These are phyloP conservation scores for Paelopatides confundens DNA, from an alignment of 53 echinoderm and acorn worm genomes.

Conservation along the genomic window DNA sequence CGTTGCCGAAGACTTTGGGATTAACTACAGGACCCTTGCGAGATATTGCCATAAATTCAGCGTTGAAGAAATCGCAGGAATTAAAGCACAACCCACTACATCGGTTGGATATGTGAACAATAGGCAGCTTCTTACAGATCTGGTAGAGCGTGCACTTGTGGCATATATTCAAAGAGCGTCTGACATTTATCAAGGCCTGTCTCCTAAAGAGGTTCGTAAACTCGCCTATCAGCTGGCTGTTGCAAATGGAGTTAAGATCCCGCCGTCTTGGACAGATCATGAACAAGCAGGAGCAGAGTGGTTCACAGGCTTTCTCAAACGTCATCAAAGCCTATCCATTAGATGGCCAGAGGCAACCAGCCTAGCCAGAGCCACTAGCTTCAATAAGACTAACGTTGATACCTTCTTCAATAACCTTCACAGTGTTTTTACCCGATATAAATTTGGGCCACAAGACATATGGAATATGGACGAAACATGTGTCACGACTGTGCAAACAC, in stretches of 20 bases:
- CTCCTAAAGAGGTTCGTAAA: background rate
- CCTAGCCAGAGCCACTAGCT: conserved; percentile 40
- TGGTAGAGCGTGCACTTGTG: background rate
- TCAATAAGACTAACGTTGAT: conserved; percentile 17
- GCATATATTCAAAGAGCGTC: background rate
- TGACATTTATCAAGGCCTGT: conserved; percentile 1
- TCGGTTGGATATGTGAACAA: no score
- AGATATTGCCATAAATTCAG: no score
- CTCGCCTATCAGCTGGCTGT: conserved; percentile 6
- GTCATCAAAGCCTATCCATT: background rate
- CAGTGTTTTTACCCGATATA: background rate
- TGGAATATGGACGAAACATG: conserved; percentile 13
- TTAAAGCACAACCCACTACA: background rate
- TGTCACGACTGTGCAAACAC: background rate
- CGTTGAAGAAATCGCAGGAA: conserved; percentile 10
- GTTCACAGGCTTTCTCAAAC: no score
- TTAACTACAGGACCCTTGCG: background rate
- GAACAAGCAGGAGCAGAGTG: conserved; percentile 16
- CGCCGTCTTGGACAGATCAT: background rate
- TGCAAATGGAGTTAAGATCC: background rate
- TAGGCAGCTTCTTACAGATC: background rate
- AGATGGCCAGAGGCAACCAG: conserved; percentile 33
- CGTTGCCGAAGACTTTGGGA: background rate
- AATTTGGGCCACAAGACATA: conserved; percentile 1
- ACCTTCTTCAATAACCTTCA: background rate